Conservation (phyloP, 1,140 invertebrate genomes). For the Cyrtorhinus lividipennis region DNA sequence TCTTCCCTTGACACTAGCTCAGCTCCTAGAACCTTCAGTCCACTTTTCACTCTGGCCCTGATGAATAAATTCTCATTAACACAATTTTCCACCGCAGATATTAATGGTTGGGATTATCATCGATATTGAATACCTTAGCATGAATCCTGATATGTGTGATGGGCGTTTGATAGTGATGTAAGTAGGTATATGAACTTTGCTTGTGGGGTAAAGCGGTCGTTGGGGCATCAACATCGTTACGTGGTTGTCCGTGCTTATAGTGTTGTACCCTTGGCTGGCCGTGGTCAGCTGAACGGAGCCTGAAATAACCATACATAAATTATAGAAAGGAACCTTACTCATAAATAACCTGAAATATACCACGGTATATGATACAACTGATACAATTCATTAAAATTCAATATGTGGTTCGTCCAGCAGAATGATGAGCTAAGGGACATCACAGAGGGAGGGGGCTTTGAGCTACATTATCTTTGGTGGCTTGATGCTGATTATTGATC, state of each 20-base stretch:
- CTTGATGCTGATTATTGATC: too few species aligned
- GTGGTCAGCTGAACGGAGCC: conserved; percentile 49
- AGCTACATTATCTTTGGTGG: too few species aligned
- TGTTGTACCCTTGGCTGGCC: conserved; percentile 62
- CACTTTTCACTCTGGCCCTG: conserved; percentile 74
- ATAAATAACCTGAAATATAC: too few species aligned
- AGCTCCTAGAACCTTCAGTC: conserved; percentile 65
- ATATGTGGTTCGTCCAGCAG: too few species aligned
- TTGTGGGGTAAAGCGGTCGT: conserved; percentile 69
- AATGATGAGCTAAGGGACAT: too few species aligned
- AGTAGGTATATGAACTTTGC: conserved; percentile 71
- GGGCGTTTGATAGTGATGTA: conserved; percentile 52
- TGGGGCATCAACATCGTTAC: conserved; percentile 75
- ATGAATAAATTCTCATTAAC: too few species aligned
- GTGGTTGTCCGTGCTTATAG: conserved; percentile 60
- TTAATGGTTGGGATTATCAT: background rate
- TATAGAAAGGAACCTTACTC: too few species aligned
- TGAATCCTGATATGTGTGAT: conserved; percentile 52
- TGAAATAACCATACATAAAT: conserved; percentile 5
- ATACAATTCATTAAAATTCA: too few species aligned
- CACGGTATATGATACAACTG: too few species aligned
- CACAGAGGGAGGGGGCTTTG: too few species aligned
- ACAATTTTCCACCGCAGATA: too few species aligned
- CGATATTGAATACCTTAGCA: conserved; percentile 49
- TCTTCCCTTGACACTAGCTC: conserved; percentile 48